phyloP scores from a whole-genome alignment of 2,888 invertebrate species.

The Ennomos quercinarius region DNA sequence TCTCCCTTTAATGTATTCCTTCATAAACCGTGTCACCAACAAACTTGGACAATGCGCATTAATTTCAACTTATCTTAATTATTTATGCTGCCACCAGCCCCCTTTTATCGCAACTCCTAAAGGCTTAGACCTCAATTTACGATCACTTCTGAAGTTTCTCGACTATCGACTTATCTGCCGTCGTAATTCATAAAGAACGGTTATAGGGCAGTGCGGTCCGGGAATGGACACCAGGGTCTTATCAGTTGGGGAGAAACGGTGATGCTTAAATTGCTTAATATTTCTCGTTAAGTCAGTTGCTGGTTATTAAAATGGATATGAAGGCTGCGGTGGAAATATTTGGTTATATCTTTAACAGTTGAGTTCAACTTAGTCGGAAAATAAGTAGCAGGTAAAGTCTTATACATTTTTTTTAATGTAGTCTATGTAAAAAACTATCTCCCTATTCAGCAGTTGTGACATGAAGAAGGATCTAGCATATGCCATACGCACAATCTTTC shows the following conservation, averaged over 20 bases:
- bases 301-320: neutral
- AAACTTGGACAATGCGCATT: neutral
- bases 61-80: slow-evolving; percentile 26
- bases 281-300: neutral
- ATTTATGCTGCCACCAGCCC: slow-evolving; percentile 14
- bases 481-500: too few species aligned
- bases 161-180: slow-evolving; percentile 40
- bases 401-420: too few species aligned
- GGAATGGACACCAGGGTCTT: slow-evolving; percentile 2
- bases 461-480: too few species aligned
- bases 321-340: too few species aligned
- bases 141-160: slow-evolving; percentile 37
- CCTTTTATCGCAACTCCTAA: slow-evolving; percentile 22
- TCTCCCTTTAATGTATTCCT: too few species aligned
- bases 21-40: neutral
- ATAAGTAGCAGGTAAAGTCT: too few species aligned
- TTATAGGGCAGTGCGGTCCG: slow-evolving; percentile 19
- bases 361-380: too few species aligned
- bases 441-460: too few species aligned
- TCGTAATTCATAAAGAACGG: slow-evolving; percentile 38
- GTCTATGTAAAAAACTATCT: too few species aligned
- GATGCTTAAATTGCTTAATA: neutral
- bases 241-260: slow-evolving; percentile 2
- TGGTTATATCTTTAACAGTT: too few species aligned
- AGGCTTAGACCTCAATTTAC: slow-evolving; percentile 38